Evolutionary conservation across 2,113 vertebrate genomes (phyloP), one percentile per base, ranked within the genome.

Genomic region (Mastomys natalensis): DNA sequence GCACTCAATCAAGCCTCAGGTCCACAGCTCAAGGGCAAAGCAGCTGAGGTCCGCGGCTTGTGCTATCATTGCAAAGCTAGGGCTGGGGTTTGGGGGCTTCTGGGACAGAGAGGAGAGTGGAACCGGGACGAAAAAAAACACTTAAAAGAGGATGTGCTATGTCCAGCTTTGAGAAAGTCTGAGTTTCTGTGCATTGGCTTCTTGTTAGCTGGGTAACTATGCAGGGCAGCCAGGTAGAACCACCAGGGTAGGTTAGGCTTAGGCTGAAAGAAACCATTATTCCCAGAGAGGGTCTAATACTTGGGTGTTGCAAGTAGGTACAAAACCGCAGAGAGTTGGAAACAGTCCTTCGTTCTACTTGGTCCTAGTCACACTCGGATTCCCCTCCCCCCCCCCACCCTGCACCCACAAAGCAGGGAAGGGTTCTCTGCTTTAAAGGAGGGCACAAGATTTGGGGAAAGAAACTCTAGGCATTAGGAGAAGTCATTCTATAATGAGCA

Each of bases 231-330:
- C 34, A 94, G 89, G 87, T 93, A 94, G 82, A 97, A 64, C 82
- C 96, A 77, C 66, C 85, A 86, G 1, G 40, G 91, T 90, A 95
- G 92, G 91, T 97, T 89, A 7, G 11, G 66, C 60, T 89, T 60
- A 73, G 86, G 43, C 94, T 96, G 95, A 97, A 98, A 98, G 96
- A 89, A 91, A 94, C 73, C 94, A 80, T 97, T 97, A 96, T 97
- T 78, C 74, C 31, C 37, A 0, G 22, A 90, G 89, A 26, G 43
- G 64, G 81, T 90, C 88, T 91, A 90, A 95, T 97, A 82, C 76
- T 62, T 21, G n/a, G 40, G 45, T 84, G 88, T 92, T 95, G 81
- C 95, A 91, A 80, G 73, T 96, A n/a, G 15, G 77, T 89, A 88
- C n/a, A 89, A 78, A 90, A 43, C 92, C 74, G 45, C 1, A 17